Evolutionary conservation across 2,113 vertebrate species (phyloP).

Genomic region (Tursiops truncatus): DNA sequence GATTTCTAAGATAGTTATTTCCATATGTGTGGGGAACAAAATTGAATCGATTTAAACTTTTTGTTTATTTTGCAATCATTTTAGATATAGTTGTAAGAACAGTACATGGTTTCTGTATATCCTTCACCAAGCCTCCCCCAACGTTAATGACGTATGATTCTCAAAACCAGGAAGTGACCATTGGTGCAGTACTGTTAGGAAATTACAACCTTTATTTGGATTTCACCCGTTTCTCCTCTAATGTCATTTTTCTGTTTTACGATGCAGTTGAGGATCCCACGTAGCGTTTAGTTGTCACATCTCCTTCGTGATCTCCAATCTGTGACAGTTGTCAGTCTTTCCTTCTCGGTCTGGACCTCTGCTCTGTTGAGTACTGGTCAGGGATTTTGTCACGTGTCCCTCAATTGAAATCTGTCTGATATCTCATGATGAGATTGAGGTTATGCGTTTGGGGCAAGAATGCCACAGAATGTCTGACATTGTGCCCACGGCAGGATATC

Average conservation of each 20-base stretch:
- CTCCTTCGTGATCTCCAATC: not conserved
- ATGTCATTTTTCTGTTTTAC: not conserved
- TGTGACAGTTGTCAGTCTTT: not conserved
- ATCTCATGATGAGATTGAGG: not conserved
- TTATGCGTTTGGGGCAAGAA: not conserved
- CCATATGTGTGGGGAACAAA: not conserved
- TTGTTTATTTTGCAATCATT: slow-evolving; percentile 7
- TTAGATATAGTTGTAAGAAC: not conserved
- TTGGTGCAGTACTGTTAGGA: not conserved
- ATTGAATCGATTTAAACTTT: not conserved
- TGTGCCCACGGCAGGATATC: not conserved
- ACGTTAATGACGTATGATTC: not conserved
- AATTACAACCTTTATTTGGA: not conserved
- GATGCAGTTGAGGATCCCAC: not conserved
- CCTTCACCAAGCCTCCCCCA: not conserved
- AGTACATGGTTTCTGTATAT: not conserved
- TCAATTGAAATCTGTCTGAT: not conserved
- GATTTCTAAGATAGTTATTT: not conserved
- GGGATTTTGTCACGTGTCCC: not conserved
- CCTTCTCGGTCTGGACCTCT: not conserved
- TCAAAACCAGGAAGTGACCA: not conserved
- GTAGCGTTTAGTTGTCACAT: not conserved
- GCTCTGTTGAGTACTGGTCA: not conserved
- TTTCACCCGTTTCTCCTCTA: not conserved
- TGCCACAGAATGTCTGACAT: not conserved